Conservation (phyloP, 1,140 invertebrate species). For the Maniola jurtina region DNA sequence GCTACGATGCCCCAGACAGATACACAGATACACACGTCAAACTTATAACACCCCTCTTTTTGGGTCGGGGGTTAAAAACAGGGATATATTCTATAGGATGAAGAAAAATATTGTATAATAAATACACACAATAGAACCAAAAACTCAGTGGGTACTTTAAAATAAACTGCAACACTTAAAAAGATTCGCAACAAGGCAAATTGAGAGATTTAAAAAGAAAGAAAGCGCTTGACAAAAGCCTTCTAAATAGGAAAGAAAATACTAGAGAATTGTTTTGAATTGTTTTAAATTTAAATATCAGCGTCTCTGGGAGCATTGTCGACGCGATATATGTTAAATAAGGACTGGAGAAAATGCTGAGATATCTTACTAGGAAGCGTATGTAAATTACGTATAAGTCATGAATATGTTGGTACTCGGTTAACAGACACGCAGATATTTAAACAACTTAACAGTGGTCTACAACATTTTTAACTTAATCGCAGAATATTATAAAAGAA, state of each 20-base stretch:
- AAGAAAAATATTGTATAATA: too few relatives aligned
- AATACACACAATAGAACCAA: too few relatives aligned
- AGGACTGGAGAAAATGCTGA: constrained; percentile 48
- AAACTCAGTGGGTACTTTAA: background rate
- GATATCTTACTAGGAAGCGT: constrained; percentile 55
- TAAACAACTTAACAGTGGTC: constrained; percentile 20
- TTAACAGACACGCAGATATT: constrained; percentile 6
- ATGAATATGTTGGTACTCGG: constrained; percentile 40
- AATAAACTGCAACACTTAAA: constrained; percentile 3
- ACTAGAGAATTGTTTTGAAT: constrained; percentile 13
- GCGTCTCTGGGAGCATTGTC: constrained; percentile 24
- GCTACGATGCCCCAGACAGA: too few relatives aligned
- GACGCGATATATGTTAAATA: constrained; percentile 50
- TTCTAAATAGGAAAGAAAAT: constrained; percentile 27
- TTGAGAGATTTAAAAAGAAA: constrained; percentile 20
- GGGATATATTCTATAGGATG: too few relatives aligned
- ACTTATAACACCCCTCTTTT: too few relatives aligned
- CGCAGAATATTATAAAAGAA: background rate
- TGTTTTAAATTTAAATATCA: constrained; percentile 34
- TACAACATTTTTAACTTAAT: constrained; percentile 25
- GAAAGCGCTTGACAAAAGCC: constrained; percentile 16
- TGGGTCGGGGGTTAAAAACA: too few relatives aligned
- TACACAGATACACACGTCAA: too few relatives aligned
- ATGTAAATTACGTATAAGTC: constrained; percentile 64
- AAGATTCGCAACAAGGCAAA: constrained; percentile 13